phyloP scores from a whole-genome alignment of 2,113 vertebrate genomes.

The Myotis lucifugus region DNA sequence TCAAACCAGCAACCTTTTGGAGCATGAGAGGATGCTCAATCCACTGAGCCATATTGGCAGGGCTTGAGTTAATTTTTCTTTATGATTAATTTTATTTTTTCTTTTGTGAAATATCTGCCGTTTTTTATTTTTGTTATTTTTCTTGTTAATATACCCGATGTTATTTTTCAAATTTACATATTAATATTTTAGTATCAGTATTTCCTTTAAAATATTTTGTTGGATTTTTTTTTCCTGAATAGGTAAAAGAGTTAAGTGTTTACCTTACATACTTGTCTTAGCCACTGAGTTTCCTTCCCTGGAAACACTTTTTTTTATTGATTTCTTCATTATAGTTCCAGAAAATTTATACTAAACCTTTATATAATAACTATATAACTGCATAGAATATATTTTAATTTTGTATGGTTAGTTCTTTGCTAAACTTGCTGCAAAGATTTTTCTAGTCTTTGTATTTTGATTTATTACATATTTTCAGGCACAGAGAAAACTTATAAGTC shows the following conservation, averaged over 20 bases:
- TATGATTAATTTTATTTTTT: background rate
- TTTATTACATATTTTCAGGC: background rate
- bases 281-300: background rate
- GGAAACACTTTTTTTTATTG: background rate
- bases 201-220: background rate
- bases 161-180: background rate
- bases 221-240: background rate
- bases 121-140: constrained; percentile 30
- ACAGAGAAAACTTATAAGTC: background rate
- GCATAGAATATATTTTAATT: background rate
- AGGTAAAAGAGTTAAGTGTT: background rate
- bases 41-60: background rate
- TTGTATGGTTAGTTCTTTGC: background rate
- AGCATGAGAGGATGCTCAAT: background rate
- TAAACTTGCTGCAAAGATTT: constrained; percentile 1
- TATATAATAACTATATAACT: background rate
- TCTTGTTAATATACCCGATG: constrained; percentile 16
- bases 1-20: background rate
- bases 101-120: background rate
- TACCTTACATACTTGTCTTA: background rate
- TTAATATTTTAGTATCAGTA: background rate
- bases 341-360: background rate
- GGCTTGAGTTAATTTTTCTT: background rate
- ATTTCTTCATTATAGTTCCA: background rate
- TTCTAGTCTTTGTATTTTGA: constrained; percentile 6